phyloP scores from a whole-genome alignment of 1,140 invertebrate genomes.

The Paracyclopina nana region DNA sequence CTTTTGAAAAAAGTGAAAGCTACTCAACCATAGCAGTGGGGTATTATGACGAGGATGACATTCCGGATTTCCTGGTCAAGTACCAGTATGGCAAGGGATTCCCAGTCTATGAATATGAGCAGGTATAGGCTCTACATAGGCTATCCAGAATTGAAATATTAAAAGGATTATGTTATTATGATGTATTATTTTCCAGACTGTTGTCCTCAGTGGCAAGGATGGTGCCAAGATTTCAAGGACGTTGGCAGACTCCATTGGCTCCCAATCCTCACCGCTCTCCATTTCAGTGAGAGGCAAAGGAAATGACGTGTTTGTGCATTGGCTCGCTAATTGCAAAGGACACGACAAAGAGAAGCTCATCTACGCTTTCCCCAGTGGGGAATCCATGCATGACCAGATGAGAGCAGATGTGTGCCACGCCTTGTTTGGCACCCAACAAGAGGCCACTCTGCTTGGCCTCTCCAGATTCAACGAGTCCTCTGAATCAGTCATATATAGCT shows the following conservation, averaged over 20 bases:
- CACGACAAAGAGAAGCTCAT: slow-evolving; percentile 18
- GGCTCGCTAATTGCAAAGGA: slow-evolving; percentile 41
- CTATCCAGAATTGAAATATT: too few species aligned
- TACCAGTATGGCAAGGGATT: slow-evolving; percentile 51
- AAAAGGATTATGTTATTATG: too few species aligned
- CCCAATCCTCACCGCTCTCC: slow-evolving; percentile 42
- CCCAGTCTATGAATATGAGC: slow-evolving; percentile 51
- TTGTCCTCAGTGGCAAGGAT: slow-evolving; percentile 43
- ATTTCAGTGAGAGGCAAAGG: slow-evolving; percentile 40
- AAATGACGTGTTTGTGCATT: slow-evolving; percentile 51
- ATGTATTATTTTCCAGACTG: slow-evolving; percentile 30
- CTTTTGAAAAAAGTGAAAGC: slow-evolving; percentile 36
- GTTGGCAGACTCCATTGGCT: slow-evolving; percentile 42
- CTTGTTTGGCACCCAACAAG: slow-evolving; percentile 43
- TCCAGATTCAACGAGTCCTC: slow-evolving; percentile 43
- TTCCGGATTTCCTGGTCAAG: slow-evolving; percentile 63
- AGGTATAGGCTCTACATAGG: too few species aligned
- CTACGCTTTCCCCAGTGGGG: slow-evolving; percentile 6
- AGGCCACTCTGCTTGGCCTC: slow-evolving; percentile 44
- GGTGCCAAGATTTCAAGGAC: slow-evolving; percentile 38
- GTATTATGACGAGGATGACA: slow-evolving; percentile 53
- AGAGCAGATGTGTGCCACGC: slow-evolving; percentile 46
- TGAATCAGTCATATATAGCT: slow-evolving; percentile 30
- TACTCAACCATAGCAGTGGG: slow-evolving; percentile 41
- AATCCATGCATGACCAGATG: slow-evolving; percentile 35